Conservation (phyloP, 2,888 invertebrate species). For the Phortica magna region DNA sequence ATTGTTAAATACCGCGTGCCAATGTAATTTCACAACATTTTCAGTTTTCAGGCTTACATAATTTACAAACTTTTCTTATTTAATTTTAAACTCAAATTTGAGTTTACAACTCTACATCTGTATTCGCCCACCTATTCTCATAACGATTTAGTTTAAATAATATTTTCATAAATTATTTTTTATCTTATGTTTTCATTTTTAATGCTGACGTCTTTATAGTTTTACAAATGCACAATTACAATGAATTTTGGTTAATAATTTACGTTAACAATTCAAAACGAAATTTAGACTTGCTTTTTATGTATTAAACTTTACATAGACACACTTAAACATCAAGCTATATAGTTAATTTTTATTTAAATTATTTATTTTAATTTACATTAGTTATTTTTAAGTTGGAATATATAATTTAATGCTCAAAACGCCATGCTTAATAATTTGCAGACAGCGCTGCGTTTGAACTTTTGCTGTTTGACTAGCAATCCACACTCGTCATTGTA, state of each 20-base stretch:
- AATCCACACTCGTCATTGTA: conserved; percentile 59
- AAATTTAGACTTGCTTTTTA: not conserved
- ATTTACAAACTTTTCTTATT: not conserved
- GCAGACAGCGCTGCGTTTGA: not conserved
- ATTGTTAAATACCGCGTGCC: not conserved
- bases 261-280: not conserved
- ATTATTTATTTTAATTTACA: conserved; percentile 36
- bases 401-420: not conserved
- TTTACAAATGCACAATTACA: conserved; percentile 10
- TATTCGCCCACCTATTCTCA: not conserved
- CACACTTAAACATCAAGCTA: not conserved
- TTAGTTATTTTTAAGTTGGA: conserved; percentile 25
- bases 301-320: conserved; percentile 4
- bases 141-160: not conserved
- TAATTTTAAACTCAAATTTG: no score
- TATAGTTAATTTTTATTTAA: conserved; percentile 49
- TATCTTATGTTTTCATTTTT: not conserved
- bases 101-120: not conserved
- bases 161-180: not conserved
- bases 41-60: not conserved
- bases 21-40: not conserved
- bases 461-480: conserved; percentile 58
- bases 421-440: not conserved
- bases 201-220: not conserved
- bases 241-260: not conserved